Evolutionary conservation across 2,113 vertebrate genomes (phyloP).

Genomic region (Ariopsis seemanni): DNA sequence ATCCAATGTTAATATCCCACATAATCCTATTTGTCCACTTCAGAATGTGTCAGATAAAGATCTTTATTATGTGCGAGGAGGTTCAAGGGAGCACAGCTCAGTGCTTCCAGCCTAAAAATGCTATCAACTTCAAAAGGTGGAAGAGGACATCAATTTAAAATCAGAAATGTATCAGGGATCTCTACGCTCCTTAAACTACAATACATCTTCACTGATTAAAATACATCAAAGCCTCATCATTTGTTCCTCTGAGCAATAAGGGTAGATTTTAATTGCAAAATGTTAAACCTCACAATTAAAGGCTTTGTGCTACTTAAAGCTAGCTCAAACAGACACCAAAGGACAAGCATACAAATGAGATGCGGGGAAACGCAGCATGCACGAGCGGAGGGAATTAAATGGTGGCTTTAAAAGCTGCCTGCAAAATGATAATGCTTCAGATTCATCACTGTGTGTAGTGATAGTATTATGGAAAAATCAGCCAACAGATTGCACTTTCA

Average conservation of each 20-base stretch:
- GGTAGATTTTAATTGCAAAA: constrained; percentile 96
- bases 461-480: constrained; percentile 63
- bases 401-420: constrained; percentile 60
- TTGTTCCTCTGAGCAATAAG: constrained; percentile 85
- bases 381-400: constrained; percentile 47
- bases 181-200: constrained; percentile 88
- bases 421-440: constrained; percentile 67
- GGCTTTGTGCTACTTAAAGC: constrained; percentile 84
- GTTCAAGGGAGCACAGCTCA: constrained; percentile 70
- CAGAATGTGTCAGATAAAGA: constrained; percentile 69
- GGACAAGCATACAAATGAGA: constrained; percentile 84
- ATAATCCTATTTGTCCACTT: constrained; percentile 80
- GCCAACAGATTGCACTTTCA: constrained; percentile 62
- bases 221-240: constrained; percentile 88
- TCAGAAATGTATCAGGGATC: constrained; percentile 87
- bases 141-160: constrained; percentile 78
- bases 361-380: constrained; percentile 57
- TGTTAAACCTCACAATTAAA: constrained; percentile 97
- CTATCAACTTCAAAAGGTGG: constrained; percentile 77
- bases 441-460: constrained; percentile 60
- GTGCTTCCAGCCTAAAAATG: constrained; percentile 67
- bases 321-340: constrained; percentile 82
- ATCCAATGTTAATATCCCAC: constrained; percentile 63
- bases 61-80: constrained; percentile 70
- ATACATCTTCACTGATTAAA: constrained; percentile 90